phyloP scores from a whole-genome alignment of 1,140 invertebrate genomes.

The Luehdorfia chinensis region DNA sequence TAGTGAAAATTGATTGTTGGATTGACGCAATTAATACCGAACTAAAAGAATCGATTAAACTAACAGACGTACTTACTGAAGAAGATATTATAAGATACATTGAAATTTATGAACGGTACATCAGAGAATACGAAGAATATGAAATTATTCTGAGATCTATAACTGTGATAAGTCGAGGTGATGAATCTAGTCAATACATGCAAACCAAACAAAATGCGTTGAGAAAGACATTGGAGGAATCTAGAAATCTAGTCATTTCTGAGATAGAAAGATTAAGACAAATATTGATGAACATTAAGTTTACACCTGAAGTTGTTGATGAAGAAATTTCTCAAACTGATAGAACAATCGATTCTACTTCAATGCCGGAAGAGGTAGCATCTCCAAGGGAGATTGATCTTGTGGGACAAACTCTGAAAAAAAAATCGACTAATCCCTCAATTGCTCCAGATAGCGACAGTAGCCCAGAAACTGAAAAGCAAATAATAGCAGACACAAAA shows the following conservation, averaged over 20 bases:
- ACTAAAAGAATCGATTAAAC: slow-evolving; percentile 52
- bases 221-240: slow-evolving; percentile 76
- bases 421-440: neutral
- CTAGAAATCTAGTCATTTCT: slow-evolving; percentile 75
- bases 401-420: slow-evolving; percentile 8
- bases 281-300: slow-evolving; percentile 56
- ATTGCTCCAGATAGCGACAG: slow-evolving; percentile 17
- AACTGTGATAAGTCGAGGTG: slow-evolving; percentile 71
- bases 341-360: slow-evolving; percentile 79
- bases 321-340: slow-evolving; percentile 76
- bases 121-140: slow-evolving; percentile 78
- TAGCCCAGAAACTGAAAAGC: slow-evolving; percentile 21
- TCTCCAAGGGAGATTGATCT: slow-evolving; percentile 39
- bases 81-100: slow-evolving; percentile 70
- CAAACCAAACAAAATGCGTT: slow-evolving; percentile 77
- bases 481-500: slow-evolving; percentile 24
- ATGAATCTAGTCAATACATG: slow-evolving; percentile 77
- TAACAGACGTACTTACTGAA: slow-evolving; percentile 54
- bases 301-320: slow-evolving; percentile 53
- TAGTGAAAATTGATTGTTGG: slow-evolving; percentile 62
- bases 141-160: slow-evolving; percentile 79
- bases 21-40: slow-evolving; percentile 61
- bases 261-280: slow-evolving; percentile 78
- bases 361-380: slow-evolving; percentile 80
- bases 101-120: slow-evolving; percentile 69